These are phyloP conservation scores for Polylopha cassiicola DNA, from an alignment of 2,888 invertebrate species.

Conservation along the genomic window DNA sequence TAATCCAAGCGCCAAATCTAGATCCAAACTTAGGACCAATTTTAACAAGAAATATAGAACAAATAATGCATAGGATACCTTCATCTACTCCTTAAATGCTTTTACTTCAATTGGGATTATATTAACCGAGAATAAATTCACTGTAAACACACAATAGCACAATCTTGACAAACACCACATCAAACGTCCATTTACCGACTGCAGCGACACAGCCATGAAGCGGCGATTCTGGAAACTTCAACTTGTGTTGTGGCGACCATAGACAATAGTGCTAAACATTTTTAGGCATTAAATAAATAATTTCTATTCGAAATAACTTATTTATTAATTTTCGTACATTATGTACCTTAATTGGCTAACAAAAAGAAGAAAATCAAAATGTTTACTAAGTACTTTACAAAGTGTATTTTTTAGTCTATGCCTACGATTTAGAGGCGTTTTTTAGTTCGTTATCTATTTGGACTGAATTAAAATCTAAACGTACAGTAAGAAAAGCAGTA, in stretches of 20 bases:
- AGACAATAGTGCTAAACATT: slow-evolving; percentile 34
- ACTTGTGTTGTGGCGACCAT: slow-evolving; percentile 48
- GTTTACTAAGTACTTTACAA: too few species aligned
- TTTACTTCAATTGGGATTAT: slow-evolving; percentile 69
- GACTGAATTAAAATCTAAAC: too few species aligned
- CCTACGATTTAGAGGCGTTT: too few species aligned
- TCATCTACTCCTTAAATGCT: slow-evolving; percentile 81
- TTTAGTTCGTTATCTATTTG: too few species aligned
- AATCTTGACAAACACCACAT: slow-evolving; percentile 81
- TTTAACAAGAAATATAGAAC: slow-evolving; percentile 33
- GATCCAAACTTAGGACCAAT: slow-evolving; percentile 29
- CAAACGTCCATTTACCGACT: slow-evolving; percentile 82
- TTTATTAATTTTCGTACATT: too few species aligned
- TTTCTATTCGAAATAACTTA: too few species aligned
- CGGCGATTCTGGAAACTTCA: slow-evolving; percentile 58
- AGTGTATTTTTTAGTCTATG: too few species aligned
- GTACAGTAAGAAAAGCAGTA: too few species aligned
- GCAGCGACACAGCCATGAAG: slow-evolving; percentile 68
- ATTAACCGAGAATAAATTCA: slow-evolving; percentile 65
- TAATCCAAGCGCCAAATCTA: slow-evolving; percentile 62
- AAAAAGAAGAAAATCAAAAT: too few species aligned
- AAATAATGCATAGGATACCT: slow-evolving; percentile 61
- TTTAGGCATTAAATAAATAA: too few species aligned
- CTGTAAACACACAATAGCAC: slow-evolving; percentile 81
- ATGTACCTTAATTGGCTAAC: too few species aligned